A percentile compares a stretch with the other conserved stretches of the same genome.
Conservation (phyloP, 2,797 vertebrate species). For the Danionella dracula region DNA sequence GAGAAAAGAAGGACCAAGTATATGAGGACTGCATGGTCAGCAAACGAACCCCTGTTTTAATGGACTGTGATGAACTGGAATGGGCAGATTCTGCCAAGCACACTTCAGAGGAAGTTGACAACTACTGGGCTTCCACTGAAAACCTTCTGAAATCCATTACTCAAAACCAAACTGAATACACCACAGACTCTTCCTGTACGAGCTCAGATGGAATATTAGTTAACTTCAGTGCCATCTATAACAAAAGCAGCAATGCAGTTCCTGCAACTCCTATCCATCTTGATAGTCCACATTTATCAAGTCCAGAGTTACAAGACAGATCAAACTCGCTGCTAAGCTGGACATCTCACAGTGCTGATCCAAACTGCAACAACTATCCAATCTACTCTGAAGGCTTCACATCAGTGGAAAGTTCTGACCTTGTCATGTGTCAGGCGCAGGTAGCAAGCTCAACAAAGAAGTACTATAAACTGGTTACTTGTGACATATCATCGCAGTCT, state of each 20-base stretch:
- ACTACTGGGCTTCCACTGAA: slow-evolving; percentile 60
- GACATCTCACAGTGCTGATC: slow-evolving; percentile 80
- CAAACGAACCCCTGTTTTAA: slow-evolving; percentile 60
- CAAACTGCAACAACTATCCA: slow-evolving; percentile 87
- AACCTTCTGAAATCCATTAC: slow-evolving; percentile 63
- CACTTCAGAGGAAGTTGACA: slow-evolving; percentile 52
- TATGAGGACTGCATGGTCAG: slow-evolving; percentile 50
- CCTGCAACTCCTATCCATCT: slow-evolving; percentile 69
- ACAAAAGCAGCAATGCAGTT: slow-evolving; percentile 75
- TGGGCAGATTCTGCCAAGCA: slow-evolving; percentile 54
- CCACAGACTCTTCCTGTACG: slow-evolving; percentile 90
- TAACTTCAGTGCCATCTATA: slow-evolving; percentile 92
- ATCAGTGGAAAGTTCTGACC: slow-evolving; percentile 71
- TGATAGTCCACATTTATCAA: slow-evolving; percentile 63
- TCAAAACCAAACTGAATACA: slow-evolving; percentile 74
- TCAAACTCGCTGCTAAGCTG: slow-evolving; percentile 54
- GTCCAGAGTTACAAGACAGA: slow-evolving; percentile 53
- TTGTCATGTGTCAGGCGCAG: slow-evolving; percentile 78
- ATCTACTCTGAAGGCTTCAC: slow-evolving; percentile 69
- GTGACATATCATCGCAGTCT: slow-evolving; percentile 89
- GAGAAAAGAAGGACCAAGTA: slow-evolving; percentile 44
- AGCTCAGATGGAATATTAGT: slow-evolving; percentile 91
- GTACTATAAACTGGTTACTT: slow-evolving; percentile 94
- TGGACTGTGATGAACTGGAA: slow-evolving; percentile 55
- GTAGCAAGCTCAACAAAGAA: slow-evolving; percentile 87